These are phyloP conservation scores for Macrophya annulata DNA, from an alignment of 2,888 invertebrate genomes.

Conservation along the genomic window DNA sequence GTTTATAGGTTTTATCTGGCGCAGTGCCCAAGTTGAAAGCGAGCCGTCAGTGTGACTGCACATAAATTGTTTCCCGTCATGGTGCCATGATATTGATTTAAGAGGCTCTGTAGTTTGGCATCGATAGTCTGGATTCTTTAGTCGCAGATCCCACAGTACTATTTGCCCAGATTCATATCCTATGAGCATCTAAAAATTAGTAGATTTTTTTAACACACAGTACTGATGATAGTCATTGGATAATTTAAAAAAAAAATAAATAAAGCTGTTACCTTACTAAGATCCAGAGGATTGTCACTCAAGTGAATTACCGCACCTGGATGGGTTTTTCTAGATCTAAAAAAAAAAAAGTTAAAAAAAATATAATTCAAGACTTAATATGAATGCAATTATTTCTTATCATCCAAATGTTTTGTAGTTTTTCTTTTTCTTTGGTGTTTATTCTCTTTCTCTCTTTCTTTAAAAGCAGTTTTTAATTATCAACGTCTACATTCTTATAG, in stretches of 20 bases:
- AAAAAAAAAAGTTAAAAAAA: conserved; percentile 76
- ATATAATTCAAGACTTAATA: neutral
- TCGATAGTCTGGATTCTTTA: conserved; percentile 92
- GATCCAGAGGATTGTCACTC: conserved; percentile 97
- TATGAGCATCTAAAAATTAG: conserved; percentile 90
- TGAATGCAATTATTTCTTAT: conserved; percentile 17
- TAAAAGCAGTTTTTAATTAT: conserved; percentile 21
- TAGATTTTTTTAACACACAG: neutral
- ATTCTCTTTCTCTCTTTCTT: neutral
- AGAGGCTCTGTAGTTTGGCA: conserved; percentile 89
- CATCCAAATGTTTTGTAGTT: conserved; percentile 23
- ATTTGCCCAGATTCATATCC: conserved; percentile 97
- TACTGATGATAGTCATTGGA: neutral
- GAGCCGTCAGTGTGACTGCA: conserved; percentile 98
- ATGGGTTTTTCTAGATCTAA: conserved; percentile 95
- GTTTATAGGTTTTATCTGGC: conserved; percentile 89
- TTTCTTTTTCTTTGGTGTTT: conserved; percentile 11
- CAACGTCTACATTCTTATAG: conserved; percentile 22
- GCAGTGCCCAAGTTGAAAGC: conserved; percentile 95
- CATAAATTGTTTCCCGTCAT: conserved; percentile 99
- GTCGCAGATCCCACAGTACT: conserved; percentile 97
- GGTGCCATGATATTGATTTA: conserved; percentile 96
- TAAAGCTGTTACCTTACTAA: conserved; percentile 89
- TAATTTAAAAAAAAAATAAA: neutral
- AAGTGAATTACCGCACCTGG: conserved; percentile 98